A percentile compares a stretch with the other conserved stretches of the same genome.
Conservation (phyloP, 2,113 vertebrate genomes). For the Poeciliopsis turrubarensis region DNA sequence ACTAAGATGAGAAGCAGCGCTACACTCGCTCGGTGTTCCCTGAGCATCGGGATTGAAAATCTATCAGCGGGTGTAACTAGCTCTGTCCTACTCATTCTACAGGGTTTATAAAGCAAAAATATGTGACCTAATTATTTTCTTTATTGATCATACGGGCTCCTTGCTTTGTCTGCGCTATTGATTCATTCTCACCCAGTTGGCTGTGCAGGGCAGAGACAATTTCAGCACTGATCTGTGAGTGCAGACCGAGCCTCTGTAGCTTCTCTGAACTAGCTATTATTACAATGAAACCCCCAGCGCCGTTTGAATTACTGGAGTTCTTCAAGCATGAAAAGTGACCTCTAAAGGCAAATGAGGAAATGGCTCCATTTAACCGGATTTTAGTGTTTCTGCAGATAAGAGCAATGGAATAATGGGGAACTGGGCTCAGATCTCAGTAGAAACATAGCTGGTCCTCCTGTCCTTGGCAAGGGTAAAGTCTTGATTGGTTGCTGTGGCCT, state of each 20-base stretch:
- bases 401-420: constrained; percentile 74
- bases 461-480: constrained; percentile 74
- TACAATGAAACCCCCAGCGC: constrained; percentile 63
- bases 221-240: constrained; percentile 47
- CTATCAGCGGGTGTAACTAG: constrained; percentile 43
- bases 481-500: constrained; percentile 53
- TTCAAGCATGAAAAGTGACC: constrained; percentile 76
- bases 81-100: constrained; percentile 41
- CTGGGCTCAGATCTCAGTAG: constrained; percentile 69
- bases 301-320: constrained; percentile 69
- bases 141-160: constrained; percentile 35
- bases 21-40: constrained; percentile 34
- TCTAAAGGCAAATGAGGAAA: constrained; percentile 79
- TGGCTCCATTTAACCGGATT: constrained; percentile 79
- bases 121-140: constrained; percentile 41
- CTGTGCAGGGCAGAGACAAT: constrained; percentile 32
- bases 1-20: constrained; percentile 24
- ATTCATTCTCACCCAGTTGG: constrained; percentile 45
- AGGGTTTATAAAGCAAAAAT: constrained; percentile 47
- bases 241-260: constrained; percentile 42
- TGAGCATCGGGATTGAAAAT: constrained; percentile 26
- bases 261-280: constrained; percentile 52
- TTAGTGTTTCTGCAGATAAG: constrained; percentile 79
- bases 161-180: constrained; percentile 43
- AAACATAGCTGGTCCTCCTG: constrained; percentile 55